These are phyloP conservation scores for Bombus confusus DNA, from an alignment of 1,140 invertebrate genomes.

Conservation along the genomic window DNA sequence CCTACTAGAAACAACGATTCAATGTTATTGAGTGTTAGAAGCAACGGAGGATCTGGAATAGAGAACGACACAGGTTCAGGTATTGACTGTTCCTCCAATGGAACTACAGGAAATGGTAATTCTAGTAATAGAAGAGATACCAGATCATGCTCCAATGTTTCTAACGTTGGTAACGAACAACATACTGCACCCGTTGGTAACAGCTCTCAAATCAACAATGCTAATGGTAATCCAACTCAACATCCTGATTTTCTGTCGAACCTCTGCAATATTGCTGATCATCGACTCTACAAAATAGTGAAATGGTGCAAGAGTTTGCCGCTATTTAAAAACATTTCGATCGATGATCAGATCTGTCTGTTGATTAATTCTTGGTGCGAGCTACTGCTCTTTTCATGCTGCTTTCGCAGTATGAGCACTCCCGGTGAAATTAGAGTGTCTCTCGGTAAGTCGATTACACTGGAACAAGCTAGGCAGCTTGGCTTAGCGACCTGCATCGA, in stretches of 20 bases:
- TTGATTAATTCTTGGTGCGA: constrained; percentile 99
- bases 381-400: constrained; percentile 95
- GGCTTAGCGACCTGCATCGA: constrained; percentile 93
- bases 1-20: constrained; percentile 30
- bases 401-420: constrained; percentile 93
- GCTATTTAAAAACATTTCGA: constrained; percentile 97
- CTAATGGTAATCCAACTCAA: constrained; percentile 85
- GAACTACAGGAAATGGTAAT: constrained; percentile 78
- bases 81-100: constrained; percentile 56
- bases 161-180: constrained; percentile 64
- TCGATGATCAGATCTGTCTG: constrained; percentile 97
- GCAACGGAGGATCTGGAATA: constrained; percentile 26
- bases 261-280: constrained; percentile 96
- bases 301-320: constrained; percentile 99
- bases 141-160: constrained; percentile 61
- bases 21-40: constrained; percentile 37
- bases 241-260: constrained; percentile 92
- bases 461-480: constrained; percentile 88
- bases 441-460: constrained; percentile 89
- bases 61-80: constrained; percentile 41
- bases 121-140: constrained; percentile 58
- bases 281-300: constrained; percentile 98
- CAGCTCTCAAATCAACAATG: constrained; percentile 52
- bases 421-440: constrained; percentile 93
- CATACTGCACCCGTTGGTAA: constrained; percentile 52